These are phyloP conservation scores for Phrynosoma blainvillii DNA, from an alignment of 2,113 vertebrate genomes.

Conservation along the genomic window DNA sequence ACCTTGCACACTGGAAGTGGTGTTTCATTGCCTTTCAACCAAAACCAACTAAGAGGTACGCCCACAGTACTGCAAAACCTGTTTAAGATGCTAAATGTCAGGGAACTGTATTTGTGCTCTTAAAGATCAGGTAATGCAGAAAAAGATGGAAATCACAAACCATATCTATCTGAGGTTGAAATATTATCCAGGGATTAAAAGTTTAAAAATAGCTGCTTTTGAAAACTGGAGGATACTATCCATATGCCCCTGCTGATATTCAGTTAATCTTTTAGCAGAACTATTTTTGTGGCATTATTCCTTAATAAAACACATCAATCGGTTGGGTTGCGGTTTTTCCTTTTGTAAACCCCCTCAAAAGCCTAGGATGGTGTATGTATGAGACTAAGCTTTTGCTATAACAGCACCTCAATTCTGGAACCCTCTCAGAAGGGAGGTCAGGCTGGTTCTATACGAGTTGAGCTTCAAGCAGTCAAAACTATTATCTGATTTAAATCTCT, in stretches of 20 bases:
- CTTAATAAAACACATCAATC: background rate
- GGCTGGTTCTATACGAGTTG: too few relatives aligned
- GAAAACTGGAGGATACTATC: slow-evolving; percentile 25
- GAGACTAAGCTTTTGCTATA: too few relatives aligned
- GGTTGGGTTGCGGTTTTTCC: too few relatives aligned
- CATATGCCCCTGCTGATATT: slow-evolving; percentile 38
- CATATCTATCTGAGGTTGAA: slow-evolving; percentile 30
- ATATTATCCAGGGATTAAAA: slow-evolving; percentile 49
- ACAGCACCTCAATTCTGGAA: too few relatives aligned
- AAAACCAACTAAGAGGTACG: background rate
- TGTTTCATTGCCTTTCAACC: slow-evolving; percentile 18
- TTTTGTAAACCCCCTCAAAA: too few relatives aligned
- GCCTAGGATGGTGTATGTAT: too few relatives aligned
- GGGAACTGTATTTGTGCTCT: background rate
- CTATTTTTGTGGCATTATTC: slow-evolving; percentile 6
- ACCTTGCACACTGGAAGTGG: background rate
- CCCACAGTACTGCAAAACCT: background rate
- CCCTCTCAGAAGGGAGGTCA: too few relatives aligned
- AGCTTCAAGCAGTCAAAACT: too few relatives aligned
- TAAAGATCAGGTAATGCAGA: background rate
- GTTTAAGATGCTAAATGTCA: slow-evolving; percentile 25
- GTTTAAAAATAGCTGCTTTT: slow-evolving; percentile 52
- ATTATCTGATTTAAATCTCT: too few relatives aligned
- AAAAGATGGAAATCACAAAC: slow-evolving; percentile 22
- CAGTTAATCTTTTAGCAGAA: slow-evolving; percentile 46